These are phyloP conservation scores for Pachyseris speciosa DNA, from an alignment of 64 coral and sea anemone genomes.

Conservation along the genomic window DNA sequence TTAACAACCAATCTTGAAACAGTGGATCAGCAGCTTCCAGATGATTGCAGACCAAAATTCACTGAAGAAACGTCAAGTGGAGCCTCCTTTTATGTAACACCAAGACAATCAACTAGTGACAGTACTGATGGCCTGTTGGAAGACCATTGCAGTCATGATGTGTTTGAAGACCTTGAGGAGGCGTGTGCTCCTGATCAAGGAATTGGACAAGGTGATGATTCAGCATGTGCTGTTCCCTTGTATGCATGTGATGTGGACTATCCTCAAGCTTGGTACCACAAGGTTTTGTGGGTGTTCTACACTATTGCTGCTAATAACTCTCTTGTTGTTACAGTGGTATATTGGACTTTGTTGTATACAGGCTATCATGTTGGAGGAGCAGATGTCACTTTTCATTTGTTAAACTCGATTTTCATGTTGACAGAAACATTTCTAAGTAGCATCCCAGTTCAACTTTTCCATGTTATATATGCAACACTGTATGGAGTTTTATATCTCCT, in stretches of 20 bases:
- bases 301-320: slow-evolving; percentile 68
- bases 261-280: slow-evolving; percentile 70
- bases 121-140: neutral
- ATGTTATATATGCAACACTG: slow-evolving; percentile 53
- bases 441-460: slow-evolving; percentile 68
- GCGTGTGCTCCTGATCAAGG: neutral
- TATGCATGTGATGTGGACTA: neutral
- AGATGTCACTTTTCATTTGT: slow-evolving; percentile 68
- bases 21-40: neutral
- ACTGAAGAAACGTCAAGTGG: neutral
- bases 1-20: neutral
- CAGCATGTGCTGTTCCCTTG: neutral
- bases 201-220: neutral
- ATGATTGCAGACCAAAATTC: neutral
- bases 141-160: neutral
- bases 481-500: slow-evolving; percentile 61
- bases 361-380: slow-evolving; percentile 19
- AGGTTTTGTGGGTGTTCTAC: slow-evolving; percentile 67
- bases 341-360: slow-evolving; percentile 65
- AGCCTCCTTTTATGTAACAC: neutral
- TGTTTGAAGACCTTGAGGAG: neutral
- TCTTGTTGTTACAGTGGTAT: slow-evolving; percentile 49
- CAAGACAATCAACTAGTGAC: neutral
- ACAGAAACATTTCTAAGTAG: slow-evolving; percentile 54
- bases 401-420: slow-evolving; percentile 83